Conservation (phyloP, 1,140 invertebrate species). For the Reticulitermes speratus region DNA sequence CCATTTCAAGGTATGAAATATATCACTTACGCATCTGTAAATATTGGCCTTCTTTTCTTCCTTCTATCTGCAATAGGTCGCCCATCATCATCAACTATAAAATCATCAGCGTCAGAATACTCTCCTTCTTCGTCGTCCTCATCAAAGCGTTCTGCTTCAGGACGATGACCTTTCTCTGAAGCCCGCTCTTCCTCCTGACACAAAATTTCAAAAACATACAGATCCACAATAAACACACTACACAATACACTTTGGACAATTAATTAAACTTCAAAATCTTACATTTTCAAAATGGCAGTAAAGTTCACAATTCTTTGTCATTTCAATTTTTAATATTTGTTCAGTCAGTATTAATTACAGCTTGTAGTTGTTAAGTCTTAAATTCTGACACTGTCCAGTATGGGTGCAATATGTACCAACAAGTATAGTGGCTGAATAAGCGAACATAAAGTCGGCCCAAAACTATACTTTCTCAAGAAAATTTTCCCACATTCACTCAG, state of each 20-base stretch:
- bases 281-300: too few relatives aligned
- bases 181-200: slow-evolving; percentile 74
- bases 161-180: slow-evolving; percentile 64
- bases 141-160: slow-evolving; percentile 65
- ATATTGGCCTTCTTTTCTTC: slow-evolving; percentile 85
- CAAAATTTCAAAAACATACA: neutral
- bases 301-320: too few relatives aligned
- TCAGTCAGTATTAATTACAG: too few relatives aligned
- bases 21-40: slow-evolving; percentile 78
- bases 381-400: too few relatives aligned
- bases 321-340: too few relatives aligned
- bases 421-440: too few relatives aligned
- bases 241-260: neutral
- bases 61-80: slow-evolving; percentile 83
- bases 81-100: slow-evolving; percentile 97
- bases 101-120: slow-evolving; percentile 89
- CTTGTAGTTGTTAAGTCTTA: too few relatives aligned
- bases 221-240: neutral
- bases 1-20: neutral
- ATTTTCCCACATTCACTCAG: too few relatives aligned
- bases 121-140: slow-evolving; percentile 73
- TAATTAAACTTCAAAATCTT: too few relatives aligned
- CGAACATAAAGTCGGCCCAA: too few relatives aligned
- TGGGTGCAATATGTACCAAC: too few relatives aligned
- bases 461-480: too few relatives aligned